Evolutionary conservation across 92 coral and sea anemone species (phyloP).

Genomic region (Epizoanthus stellaris): DNA sequence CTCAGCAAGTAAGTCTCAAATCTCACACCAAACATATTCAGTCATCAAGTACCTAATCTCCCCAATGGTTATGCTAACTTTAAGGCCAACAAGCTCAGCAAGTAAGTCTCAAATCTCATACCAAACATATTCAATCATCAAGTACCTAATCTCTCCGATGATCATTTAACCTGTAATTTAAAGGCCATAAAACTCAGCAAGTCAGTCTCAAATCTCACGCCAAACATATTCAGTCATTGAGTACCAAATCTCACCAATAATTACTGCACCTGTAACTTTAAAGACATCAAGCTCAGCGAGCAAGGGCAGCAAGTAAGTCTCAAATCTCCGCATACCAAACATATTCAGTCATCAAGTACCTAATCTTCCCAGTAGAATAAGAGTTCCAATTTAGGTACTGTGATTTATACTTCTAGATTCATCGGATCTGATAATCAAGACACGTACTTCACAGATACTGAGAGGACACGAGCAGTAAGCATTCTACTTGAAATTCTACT

Average conservation of each 20-base stretch:
- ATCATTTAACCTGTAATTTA: conserved; percentile 92
- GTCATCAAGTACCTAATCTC: too few species aligned
- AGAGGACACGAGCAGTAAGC: conserved; percentile 94
- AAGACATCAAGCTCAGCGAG: neutral
- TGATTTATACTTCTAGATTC: conserved; percentile 58
- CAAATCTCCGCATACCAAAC: too few species aligned
- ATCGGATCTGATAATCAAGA: conserved; percentile 97
- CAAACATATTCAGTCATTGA: neutral
- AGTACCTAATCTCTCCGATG: conserved; percentile 80
- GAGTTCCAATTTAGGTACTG: too few species aligned
- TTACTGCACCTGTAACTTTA: conserved; percentile 69
- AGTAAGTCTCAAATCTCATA: conserved; percentile 52
- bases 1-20: conserved; percentile 77
- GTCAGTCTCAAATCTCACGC: conserved; percentile 43
- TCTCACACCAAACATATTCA: neutral
- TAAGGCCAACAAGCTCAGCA: conserved; percentile 89
- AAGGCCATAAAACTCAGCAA: conserved; percentile 92
- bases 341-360: neutral
- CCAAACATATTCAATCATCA: neutral
- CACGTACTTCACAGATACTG: conserved; percentile 93
- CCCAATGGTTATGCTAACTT: too few species aligned
- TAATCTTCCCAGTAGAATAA: too few species aligned
- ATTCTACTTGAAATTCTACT: neutral
- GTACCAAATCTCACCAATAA: neutral
- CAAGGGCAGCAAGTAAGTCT: conserved; percentile 85